These are phyloP conservation scores for Euleptes europaea DNA, from an alignment of 2,113 vertebrate species.

Conservation along the genomic window DNA sequence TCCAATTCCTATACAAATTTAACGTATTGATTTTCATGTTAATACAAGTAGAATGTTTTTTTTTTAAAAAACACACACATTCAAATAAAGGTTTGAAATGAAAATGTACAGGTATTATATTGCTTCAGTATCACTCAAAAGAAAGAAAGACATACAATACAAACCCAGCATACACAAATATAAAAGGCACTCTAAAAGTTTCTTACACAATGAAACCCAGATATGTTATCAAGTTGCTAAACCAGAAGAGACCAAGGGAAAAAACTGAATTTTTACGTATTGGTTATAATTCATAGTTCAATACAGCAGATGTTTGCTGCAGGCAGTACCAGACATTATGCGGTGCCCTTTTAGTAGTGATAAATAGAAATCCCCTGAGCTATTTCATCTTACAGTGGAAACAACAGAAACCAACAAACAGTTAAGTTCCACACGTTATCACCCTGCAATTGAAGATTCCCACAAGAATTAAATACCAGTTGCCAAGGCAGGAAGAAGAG, in stretches of 20 bases:
- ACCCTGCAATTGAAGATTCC: constrained; percentile 58
- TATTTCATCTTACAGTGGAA: constrained; percentile 71
- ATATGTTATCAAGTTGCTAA: constrained; percentile 70
- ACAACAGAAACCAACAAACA: constrained; percentile 44
- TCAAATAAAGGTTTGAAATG: constrained; percentile 73
- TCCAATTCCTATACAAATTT: constrained; percentile 73
- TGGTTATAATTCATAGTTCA: constrained; percentile 59
- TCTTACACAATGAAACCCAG: constrained; percentile 71
- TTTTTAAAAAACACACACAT: constrained; percentile 68
- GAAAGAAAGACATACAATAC: constrained; percentile 71
- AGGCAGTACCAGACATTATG: constrained; percentile 73
- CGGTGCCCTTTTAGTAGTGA: constrained; percentile 79
- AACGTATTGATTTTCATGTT: constrained; percentile 73
- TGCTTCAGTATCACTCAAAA: constrained; percentile 78
- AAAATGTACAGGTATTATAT: constrained; percentile 78
- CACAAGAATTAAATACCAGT: constrained; percentile 22
- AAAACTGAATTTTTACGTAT: constrained; percentile 48
- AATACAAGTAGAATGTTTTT: constrained; percentile 69
- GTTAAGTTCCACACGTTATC: constrained; percentile 12
- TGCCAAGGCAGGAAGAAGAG: neutral
- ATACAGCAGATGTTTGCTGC: constrained; percentile 70
- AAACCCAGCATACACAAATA: constrained; percentile 78
- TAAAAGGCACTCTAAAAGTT: constrained; percentile 82
- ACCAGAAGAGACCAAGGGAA: constrained; percentile 79
- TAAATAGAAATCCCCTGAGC: constrained; percentile 82